A percentile compares a stretch with the other conserved stretches of the same genome.
Evolutionary conservation across 2,797 vertebrate genomes (phyloP).

Genomic region (Amniataba percoides): DNA sequence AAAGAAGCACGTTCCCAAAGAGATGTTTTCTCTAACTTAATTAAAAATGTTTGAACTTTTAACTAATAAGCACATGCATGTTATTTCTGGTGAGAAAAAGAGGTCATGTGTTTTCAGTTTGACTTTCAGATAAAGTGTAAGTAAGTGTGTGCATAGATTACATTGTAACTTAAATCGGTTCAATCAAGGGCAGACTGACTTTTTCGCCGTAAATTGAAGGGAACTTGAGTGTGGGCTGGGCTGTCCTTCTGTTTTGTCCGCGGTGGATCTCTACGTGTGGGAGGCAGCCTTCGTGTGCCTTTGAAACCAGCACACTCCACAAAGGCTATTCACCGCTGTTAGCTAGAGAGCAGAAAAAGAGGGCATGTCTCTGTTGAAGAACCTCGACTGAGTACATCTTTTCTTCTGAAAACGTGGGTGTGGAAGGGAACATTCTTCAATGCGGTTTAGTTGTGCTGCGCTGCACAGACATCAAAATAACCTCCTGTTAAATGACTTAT

Average conservation of each 20-base stretch:
- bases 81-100: neutral
- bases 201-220: slow-evolving; percentile 33
- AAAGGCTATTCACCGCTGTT: slow-evolving; percentile 60
- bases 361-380: slow-evolving; percentile 49
- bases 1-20: neutral
- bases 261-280: slow-evolving; percentile 43
- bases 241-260: slow-evolving; percentile 59
- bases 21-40: neutral
- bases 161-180: neutral
- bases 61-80: neutral
- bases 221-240: slow-evolving; percentile 21
- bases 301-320: slow-evolving; percentile 62
- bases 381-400: slow-evolving; percentile 54
- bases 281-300: slow-evolving; percentile 66
- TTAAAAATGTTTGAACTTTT: neutral
- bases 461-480: slow-evolving; percentile 40
- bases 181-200: slow-evolving; percentile 21
- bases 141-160: neutral
- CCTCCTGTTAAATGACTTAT: slow-evolving; percentile 14
- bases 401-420: slow-evolving; percentile 63
- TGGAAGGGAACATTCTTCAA: slow-evolving; percentile 52
- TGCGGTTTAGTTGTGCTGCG: slow-evolving; percentile 31
- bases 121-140: neutral
- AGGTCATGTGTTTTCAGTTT: neutral
- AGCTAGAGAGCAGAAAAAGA: slow-evolving; percentile 48